Conservation (phyloP, 1,140 invertebrate genomes). For the Pygmarrhopalites habei region DNA sequence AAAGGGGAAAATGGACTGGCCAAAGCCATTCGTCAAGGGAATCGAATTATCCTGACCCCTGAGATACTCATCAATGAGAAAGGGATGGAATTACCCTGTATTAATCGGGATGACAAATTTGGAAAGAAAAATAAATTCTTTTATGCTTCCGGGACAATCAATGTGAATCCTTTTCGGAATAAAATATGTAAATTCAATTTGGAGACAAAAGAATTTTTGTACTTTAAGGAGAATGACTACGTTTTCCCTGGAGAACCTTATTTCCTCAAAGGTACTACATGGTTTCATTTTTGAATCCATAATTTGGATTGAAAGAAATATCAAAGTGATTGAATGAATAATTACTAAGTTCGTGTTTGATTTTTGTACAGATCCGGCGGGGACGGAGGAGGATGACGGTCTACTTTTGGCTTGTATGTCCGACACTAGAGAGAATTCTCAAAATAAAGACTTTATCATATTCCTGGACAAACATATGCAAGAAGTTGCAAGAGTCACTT, state of each 20-base stretch:
- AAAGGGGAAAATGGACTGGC: constrained; percentile 14
- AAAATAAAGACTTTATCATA: constrained; percentile 42
- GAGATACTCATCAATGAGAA: constrained; percentile 21
- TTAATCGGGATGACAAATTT: constrained; percentile 42
- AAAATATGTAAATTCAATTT: constrained; percentile 43
- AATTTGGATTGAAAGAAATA: too few relatives aligned
- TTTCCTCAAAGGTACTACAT: too few relatives aligned
- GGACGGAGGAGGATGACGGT: constrained; percentile 43
- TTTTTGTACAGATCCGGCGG: constrained; percentile 42
- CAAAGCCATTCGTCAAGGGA: constrained; percentile 34
- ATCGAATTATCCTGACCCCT: constrained; percentile 33
- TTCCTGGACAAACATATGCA: constrained; percentile 44
- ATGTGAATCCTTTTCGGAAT: constrained; percentile 34
- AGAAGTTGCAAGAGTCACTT: constrained; percentile 44
- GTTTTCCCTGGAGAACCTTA: constrained; percentile 41
- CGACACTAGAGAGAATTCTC: constrained; percentile 34
- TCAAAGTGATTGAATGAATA: too few relatives aligned
- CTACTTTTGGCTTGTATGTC: constrained; percentile 38
- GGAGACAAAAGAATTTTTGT: constrained; percentile 38
- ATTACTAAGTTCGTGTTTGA: too few relatives aligned
- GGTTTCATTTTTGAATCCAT: too few relatives aligned
- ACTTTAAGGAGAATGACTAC: constrained; percentile 40
- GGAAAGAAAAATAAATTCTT: constrained; percentile 44
- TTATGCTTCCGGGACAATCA: constrained; percentile 44
- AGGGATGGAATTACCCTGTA: constrained; percentile 42